Percentiles rank a stretch among this genome's conserved stretches.
phyloP scores from a whole-genome alignment of 2,797 vertebrate species.

The Alca torda region DNA sequence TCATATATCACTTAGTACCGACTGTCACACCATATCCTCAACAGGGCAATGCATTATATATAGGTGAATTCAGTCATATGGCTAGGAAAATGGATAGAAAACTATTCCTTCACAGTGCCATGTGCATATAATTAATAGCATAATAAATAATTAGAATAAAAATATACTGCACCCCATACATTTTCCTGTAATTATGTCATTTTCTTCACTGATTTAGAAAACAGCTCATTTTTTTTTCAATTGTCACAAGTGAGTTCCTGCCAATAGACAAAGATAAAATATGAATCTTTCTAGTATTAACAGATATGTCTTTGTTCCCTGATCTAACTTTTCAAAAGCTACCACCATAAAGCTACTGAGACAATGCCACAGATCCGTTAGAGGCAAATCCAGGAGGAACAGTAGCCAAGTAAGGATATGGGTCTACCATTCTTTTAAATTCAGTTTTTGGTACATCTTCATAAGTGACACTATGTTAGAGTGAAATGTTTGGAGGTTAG shows the following conservation, averaged over 20 bases:
- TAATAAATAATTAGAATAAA: slow-evolving; percentile 42
- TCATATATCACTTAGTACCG: slow-evolving; percentile 63
- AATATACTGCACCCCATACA: background rate
- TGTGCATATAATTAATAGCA: background rate
- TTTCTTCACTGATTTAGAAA: slow-evolving; percentile 3
- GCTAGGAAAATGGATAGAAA: slow-evolving; percentile 4
- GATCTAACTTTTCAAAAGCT: background rate
- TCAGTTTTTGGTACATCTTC: background rate
- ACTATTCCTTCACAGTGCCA: background rate
- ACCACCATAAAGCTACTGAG: background rate
- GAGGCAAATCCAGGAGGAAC: background rate
- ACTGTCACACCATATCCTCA: slow-evolving; percentile 11
- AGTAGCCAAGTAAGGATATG: background rate
- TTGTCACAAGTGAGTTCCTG: background rate
- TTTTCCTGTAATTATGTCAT: slow-evolving; percentile 2
- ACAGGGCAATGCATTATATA: background rate
- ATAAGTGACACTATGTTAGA: background rate
- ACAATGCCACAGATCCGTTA: background rate
- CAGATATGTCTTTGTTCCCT: background rate
- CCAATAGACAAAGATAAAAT: slow-evolving; percentile 8
- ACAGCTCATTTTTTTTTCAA: background rate
- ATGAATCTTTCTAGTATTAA: background rate
- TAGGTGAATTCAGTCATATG: slow-evolving; percentile 12
- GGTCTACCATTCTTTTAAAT: background rate
- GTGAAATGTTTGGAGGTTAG: background rate